Evolutionary conservation across 2,888 invertebrate genomes (phyloP).

Genomic region (Adelphocoris suturalis): DNA sequence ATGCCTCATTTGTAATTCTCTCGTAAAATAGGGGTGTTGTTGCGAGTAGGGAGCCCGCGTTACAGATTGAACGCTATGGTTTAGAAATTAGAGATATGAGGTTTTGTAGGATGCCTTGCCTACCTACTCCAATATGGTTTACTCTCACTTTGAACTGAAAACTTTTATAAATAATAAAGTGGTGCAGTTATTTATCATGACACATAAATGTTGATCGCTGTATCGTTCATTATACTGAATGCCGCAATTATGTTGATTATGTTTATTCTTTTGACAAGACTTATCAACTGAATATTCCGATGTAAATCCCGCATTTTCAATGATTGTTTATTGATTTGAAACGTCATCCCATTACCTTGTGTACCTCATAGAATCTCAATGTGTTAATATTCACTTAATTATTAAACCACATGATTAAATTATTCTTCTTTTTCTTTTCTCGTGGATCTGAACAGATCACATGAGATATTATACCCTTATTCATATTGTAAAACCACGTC

Average conservation of each 20-base stretch:
- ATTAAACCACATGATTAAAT: background rate
- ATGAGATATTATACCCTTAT: too few species aligned
- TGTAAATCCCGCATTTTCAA: background rate
- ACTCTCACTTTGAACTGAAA: too few species aligned
- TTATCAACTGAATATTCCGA: background rate
- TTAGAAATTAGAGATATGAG: too few species aligned
- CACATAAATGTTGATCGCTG: background rate
- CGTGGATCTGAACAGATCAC: too few species aligned
- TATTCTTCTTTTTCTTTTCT: too few species aligned
- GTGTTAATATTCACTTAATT: slow-evolving; percentile 27
- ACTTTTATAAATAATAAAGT: background rate
- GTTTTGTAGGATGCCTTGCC: too few species aligned
- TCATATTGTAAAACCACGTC: too few species aligned
- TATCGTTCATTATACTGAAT: background rate
- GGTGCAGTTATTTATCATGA: background rate
- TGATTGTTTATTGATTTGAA: background rate
- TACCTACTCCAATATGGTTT: too few species aligned
- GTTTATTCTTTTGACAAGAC: background rate
- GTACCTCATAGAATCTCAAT: slow-evolving; percentile 36
- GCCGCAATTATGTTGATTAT: background rate
- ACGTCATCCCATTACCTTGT: slow-evolving; percentile 25
- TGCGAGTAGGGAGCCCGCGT: too few species aligned
- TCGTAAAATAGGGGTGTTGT: too few species aligned
- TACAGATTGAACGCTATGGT: too few species aligned
- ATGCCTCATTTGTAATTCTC: too few species aligned